Base-by-base conservation (phyloP, 1,140 invertebrate species). In the Stenopsyche tienmushanensis region DNA sequence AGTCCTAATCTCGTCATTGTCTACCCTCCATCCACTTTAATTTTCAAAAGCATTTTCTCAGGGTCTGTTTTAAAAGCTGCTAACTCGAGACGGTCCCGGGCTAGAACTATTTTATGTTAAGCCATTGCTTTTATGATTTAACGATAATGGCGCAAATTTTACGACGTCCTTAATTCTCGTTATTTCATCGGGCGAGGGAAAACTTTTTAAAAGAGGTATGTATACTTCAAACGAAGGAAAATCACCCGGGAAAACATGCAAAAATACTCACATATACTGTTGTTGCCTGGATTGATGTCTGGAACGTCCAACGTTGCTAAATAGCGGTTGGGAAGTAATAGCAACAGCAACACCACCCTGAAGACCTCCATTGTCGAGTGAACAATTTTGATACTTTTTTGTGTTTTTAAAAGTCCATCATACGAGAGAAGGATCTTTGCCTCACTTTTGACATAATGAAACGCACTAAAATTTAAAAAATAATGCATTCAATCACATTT, bases 231-330 rank as follows among this genome's bases (percentile, higher is more conserved):
- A 50, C 21, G 17, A 20, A 21, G 13, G 15, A 21, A 50, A 18
- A 18, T 18, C 41, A 13, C 5, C 5, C 29, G 29, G 29, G 29
- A 39, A 3, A 3, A 50, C 3, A 18, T 15, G 50, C 39, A 25
- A 18, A 15, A 20, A 18, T 59, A 68, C 66, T 68, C 52, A 68
- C 66, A 62, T 26, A 68, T 21, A 52, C 66, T 68, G 66, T 68
- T 68, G 66, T 68, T 68, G 17, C 66, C 66, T 7, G 66, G 66
- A 39, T 68, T 63, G 21, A 68, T 68, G 49, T 68, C 66, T n/a
- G 62, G 66, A 17, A 68, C 62, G 42, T 68, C 66, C 45, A 68
- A 42, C 1, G 57, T 55, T 47, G 62, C 66, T 25, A 52, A 47
- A 21, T 39, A 47, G n/a, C 17, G 20, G 10, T 39, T 26, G 34